Percentiles rank a stretch among this genome's conserved stretches.
Evolutionary conservation across 2,113 vertebrate species (phyloP).

Genomic region (Pteruthius melanotis): DNA sequence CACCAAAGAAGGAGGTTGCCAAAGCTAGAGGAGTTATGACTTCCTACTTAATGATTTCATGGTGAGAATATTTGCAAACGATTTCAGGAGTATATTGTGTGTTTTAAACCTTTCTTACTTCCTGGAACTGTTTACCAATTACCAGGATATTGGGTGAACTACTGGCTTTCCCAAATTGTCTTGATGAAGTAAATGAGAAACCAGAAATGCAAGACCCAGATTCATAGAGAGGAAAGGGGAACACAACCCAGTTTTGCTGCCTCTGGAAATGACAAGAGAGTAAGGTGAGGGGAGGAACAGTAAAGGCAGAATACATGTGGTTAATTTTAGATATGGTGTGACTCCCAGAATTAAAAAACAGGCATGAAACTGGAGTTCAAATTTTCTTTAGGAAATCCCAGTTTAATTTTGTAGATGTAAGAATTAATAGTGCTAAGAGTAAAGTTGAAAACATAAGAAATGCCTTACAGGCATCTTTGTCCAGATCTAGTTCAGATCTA

Average conservation of each 20-base stretch:
- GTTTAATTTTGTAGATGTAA: neutral
- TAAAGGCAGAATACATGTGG: neutral
- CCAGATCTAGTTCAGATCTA: neutral
- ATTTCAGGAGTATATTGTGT: neutral
- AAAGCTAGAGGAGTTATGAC: neutral
- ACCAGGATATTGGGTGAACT: neutral
- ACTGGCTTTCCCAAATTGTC: neutral
- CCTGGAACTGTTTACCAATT: neutral
- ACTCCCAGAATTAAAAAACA: neutral
- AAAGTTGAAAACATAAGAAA: neutral
- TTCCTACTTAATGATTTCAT: neutral
- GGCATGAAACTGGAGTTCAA: neutral
- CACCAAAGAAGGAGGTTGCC: neutral
- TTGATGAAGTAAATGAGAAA: neutral
- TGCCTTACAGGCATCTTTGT: neutral
- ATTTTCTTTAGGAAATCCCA: neutral
- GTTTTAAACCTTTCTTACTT: neutral
- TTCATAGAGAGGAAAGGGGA: neutral
- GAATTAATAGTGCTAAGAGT: neutral
- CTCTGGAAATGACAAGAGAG: neutral
- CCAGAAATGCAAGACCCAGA: neutral
- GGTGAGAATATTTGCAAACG: neutral
- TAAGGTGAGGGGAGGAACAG: neutral
- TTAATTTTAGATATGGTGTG: neutral
- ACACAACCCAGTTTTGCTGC: neutral